Evolutionary conservation across 2,888 invertebrate genomes (phyloP).

Genomic region (Drosophila acutilabella): DNA sequence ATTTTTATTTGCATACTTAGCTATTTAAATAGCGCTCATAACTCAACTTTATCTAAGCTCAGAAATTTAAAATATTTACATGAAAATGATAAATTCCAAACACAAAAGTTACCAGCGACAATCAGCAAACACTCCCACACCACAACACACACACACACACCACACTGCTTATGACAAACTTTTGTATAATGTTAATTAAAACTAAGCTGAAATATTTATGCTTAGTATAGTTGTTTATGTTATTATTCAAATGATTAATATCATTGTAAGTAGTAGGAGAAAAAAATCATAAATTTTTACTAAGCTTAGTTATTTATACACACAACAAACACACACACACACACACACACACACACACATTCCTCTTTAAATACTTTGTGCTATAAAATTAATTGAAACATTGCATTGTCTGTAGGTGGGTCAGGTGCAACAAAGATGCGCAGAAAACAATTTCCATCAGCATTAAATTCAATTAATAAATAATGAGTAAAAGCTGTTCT

Average conservation of each 20-base stretch:
- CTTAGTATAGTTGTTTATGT: conserved; percentile 20
- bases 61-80: conserved; percentile 34
- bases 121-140: background rate
- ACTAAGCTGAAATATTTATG: conserved; percentile 12
- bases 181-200: conserved; percentile 44
- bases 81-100: conserved; percentile 17
- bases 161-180: no score
- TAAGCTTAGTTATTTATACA: background rate
- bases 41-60: conserved; percentile 7
- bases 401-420: conserved; percentile 1
- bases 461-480: conserved; percentile 70
- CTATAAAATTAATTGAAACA: conserved; percentile 31
- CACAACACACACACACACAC: background rate
- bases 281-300: background rate
- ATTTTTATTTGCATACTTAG: background rate
- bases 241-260: conserved; percentile 1
- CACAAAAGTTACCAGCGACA: conserved; percentile 2
- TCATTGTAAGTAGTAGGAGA: background rate
- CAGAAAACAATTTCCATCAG: conserved; percentile 42
- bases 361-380: background rate
- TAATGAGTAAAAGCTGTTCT: conserved; percentile 53
- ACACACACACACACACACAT: background rate
- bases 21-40: conserved; percentile 9
- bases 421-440: conserved; percentile 22
- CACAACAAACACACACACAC: no score